A percentile compares a stretch with the other conserved stretches of the same genome.
phyloP scores from a whole-genome alignment of 92 coral and sea anemone genomes.

The Epizoanthus fatuus region DNA sequence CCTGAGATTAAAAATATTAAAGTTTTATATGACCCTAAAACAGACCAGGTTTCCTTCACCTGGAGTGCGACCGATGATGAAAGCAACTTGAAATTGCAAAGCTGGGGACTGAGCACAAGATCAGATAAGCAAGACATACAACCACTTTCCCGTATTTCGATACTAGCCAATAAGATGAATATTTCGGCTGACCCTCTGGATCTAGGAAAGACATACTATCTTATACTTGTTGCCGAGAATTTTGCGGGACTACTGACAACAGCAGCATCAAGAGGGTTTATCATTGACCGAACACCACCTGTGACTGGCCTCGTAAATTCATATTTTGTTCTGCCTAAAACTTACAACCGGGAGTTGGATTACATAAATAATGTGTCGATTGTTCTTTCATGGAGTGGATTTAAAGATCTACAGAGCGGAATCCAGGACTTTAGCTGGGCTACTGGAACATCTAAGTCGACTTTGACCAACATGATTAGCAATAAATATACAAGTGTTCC shows the following conservation, averaged over 20 bases:
- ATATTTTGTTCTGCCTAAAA: conserved; percentile 78
- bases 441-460: conserved; percentile 63
- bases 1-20: conserved; percentile 79
- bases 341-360: conserved; percentile 85
- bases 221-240: conserved; percentile 76
- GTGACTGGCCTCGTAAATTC: conserved; percentile 75
- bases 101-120: conserved; percentile 87
- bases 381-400: conserved; percentile 92
- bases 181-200: conserved; percentile 59
- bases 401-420: conserved; percentile 89
- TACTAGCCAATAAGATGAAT: conserved; percentile 17
- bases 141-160: conserved; percentile 59
- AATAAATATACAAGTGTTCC: conserved; percentile 63
- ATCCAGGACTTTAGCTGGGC: conserved; percentile 84
- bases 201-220: conserved; percentile 85
- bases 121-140: conserved; percentile 72
- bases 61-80: conserved; percentile 82
- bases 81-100: conserved; percentile 75
- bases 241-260: conserved; percentile 73
- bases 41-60: conserved; percentile 53
- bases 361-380: conserved; percentile 82
- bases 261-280: conserved; percentile 86
- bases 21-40: conserved; percentile 69
- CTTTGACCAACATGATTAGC: conserved; percentile 28
- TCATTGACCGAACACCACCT: conserved; percentile 91